Base-by-base conservation (phyloP, 2,797 vertebrate species). In the Sebastes oblongus region DNA sequence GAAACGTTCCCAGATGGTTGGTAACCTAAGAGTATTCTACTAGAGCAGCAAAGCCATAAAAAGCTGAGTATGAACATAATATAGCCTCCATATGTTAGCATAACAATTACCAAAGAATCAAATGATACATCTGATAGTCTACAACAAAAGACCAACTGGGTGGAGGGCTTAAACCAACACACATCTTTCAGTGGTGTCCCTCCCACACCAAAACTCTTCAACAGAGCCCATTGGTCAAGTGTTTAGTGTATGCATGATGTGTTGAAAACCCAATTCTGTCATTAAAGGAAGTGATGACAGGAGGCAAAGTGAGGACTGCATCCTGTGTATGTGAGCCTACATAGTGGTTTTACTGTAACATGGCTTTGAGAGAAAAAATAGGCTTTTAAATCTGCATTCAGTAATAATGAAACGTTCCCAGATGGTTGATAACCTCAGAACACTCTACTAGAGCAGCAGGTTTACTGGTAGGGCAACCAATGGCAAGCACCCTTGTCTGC, bases 241-340 rank as follows among this genome's bases (percentile, higher is more conserved):
- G 58, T 22, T 36, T 75, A 77, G 22, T 66, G 72, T 65, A n/a
- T 55, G 54, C 13, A 14, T 30, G 13, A 34, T 20, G 39, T 64
- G 71, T 68, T 2, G 11, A 79, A 74, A 83, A 78, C 50, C 29
- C 30, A 61, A 59, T 75, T 78, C 61, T 50, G 58, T 74, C 11
- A 64, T 39, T 30, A 83, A 72, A 56, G 78, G 82, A 82, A 76
- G 76, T 72, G 86, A 83, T 81, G 86, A 84, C 80, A 82, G 29
- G 36, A 82, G 29, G 36, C 25, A 1, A 1, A 70, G 25, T 60
- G 25, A 82, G 39, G 67, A 72, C 72, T 4, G 27, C 30, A 80
- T 85, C 79, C 77, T 83, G 65, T 77, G 77, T 32, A 54, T 20
- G 10, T 14, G 11, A 42, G 46, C 42, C 46, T 50, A 69, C 59